These are phyloP conservation scores for Sarotherodon lohbergeri DNA, from an alignment of 2,113 vertebrate genomes.

Conservation along the genomic window DNA sequence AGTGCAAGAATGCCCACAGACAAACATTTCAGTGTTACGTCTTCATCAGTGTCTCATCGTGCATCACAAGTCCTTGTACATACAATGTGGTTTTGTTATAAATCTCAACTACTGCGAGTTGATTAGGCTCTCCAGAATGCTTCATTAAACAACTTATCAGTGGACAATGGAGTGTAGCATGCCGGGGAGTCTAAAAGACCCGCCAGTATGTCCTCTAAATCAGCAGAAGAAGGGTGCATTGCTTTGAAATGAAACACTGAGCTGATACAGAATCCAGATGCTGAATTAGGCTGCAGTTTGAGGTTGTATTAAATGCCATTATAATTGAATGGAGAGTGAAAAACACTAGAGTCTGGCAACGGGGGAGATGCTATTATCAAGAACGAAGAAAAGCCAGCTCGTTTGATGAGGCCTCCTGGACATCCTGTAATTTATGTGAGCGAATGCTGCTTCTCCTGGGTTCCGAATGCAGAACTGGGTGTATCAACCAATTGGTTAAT, in stretches of 20 bases:
- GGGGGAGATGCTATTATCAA: not conserved
- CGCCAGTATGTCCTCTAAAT: not conserved
- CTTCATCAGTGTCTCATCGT: not conserved
- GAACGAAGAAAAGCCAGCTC: not conserved
- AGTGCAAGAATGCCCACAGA: not conserved
- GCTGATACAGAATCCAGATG: not conserved
- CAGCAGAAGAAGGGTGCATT: not conserved
- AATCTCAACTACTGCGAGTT: not conserved
- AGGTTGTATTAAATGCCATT: not conserved
- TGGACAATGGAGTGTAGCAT: not conserved
- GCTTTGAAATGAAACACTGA: not conserved
- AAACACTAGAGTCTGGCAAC: not conserved
- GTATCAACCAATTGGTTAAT: not conserved
- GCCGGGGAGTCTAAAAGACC: not conserved
- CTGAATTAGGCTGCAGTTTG: not conserved
- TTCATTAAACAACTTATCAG: slow-evolving; percentile 7
- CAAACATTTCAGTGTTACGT: not conserved
- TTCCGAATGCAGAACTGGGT: not conserved
- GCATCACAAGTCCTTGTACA: not conserved
- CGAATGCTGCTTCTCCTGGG: not conserved
- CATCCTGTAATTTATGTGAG: not conserved
- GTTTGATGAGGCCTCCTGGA: not conserved
- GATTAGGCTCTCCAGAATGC: not conserved
- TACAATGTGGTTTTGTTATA: not conserved
- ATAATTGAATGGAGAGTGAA: not conserved